Evolutionary conservation across 2,113 vertebrate genomes (phyloP), one percentile per base, ranked within the genome.

Genomic region (Axis porcinus): DNA sequence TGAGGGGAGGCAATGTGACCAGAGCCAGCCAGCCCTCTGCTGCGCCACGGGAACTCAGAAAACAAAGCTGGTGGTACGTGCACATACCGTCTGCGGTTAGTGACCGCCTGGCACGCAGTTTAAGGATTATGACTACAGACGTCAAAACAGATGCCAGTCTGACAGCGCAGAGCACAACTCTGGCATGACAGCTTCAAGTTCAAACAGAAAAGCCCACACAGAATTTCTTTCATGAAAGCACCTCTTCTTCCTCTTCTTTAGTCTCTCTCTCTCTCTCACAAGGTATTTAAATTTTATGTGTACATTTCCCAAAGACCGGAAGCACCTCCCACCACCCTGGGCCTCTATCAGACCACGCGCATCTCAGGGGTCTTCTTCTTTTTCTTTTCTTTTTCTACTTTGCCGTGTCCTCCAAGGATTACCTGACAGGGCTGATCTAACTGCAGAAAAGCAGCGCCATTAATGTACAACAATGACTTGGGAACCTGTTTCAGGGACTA

Each of bases 401-500:
- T 79, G 67, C 36, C 57, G 60, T 82, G 89, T 55, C 25, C 86
- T 85, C 95, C 81, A 88, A 89, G 64, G 90, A 60, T 67, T 13
- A 33, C 7, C 54, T 79, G 86, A 58, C 17, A 8, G 1, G 12
- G 15, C 45, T 93, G 30, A 88, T 93, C 64, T 85, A 94, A 91
- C 0, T 21, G 7, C 2, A 70, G 28, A 81, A 86, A 9, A 79
- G 86, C 88, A 45, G 83, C 40, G 76, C 89, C 67, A 45, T 93
- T 93, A 89, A 85, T 23, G 89, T 54, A 19, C 55, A 82, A 30
- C 43, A 67, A 85, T 25, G 60, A 70, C 25, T 60, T 70, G 43
- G 50, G 95, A 95, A 90, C 28, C 50, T 67, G 40, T 91, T 97
- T 97, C 47, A 67, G 82, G 43, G 58, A 93, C 30, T 74, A 60